Evolutionary conservation across 2,888 invertebrate genomes (phyloP).

Genomic region (Aradus depressus): DNA sequence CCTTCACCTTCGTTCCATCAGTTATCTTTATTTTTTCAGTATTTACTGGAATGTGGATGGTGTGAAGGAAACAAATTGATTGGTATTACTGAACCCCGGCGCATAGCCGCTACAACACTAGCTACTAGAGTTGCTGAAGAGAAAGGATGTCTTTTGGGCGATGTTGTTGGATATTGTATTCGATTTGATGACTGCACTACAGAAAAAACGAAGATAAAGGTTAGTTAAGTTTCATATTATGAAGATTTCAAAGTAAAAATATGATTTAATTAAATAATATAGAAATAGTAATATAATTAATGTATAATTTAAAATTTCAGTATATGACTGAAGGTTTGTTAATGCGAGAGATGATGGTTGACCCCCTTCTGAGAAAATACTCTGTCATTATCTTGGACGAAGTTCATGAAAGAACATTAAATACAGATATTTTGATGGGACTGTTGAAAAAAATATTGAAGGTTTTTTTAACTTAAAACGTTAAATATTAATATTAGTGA

Average conservation of each 20-base stretch:
- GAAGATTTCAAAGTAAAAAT: background rate
- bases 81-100: constrained; percentile 90
- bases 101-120: constrained; percentile 97
- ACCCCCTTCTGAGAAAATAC: constrained; percentile 83
- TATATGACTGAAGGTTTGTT: constrained; percentile 95
- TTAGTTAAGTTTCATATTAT: background rate
- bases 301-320: constrained; percentile 43
- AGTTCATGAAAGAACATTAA: constrained; percentile 86
- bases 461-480: constrained; percentile 36
- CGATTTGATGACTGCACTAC: constrained; percentile 56
- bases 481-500: background rate
- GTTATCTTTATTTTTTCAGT: constrained; percentile 47
- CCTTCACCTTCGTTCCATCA: background rate
- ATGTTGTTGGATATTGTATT: constrained; percentile 65
- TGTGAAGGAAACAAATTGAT: constrained; percentile 63
- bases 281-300: background rate
- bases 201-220: constrained; percentile 59
- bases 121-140: constrained; percentile 81
- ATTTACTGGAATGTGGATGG: constrained; percentile 80
- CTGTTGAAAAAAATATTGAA: constrained; percentile 81
- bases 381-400: constrained; percentile 83
- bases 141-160: constrained; percentile 62
- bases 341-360: constrained; percentile 86
- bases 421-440: constrained; percentile 90
- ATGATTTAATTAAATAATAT: too few species aligned